phyloP scores from a whole-genome alignment of 2,797 vertebrate species.

The Dendrocincla fuliginosa region DNA sequence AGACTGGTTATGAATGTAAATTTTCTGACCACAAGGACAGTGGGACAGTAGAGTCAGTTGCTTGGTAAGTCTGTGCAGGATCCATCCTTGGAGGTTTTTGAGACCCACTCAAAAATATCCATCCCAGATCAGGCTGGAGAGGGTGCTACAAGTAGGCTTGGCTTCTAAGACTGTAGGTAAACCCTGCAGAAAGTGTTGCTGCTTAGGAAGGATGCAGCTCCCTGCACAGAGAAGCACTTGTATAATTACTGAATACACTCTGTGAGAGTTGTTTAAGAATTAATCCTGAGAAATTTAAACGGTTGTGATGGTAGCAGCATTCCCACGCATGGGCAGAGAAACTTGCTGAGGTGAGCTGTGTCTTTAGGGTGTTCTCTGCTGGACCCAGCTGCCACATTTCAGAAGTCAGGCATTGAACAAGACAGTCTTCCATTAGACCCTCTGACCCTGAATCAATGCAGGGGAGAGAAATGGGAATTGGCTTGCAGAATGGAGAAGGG shows the following conservation, averaged over 20 bases:
- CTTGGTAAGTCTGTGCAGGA: neutral
- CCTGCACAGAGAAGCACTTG: neutral
- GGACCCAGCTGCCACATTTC: neutral
- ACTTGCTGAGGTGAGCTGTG: neutral
- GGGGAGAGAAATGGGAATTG: neutral
- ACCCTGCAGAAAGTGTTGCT: accelerated
- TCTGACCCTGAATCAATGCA: neutral
- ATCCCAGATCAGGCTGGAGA: neutral
- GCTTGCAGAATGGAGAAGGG: neutral
- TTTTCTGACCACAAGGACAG: neutral
- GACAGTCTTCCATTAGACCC: neutral
- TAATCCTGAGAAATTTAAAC: neutral
- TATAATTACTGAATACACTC: neutral
- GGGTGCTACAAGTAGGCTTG: neutral
- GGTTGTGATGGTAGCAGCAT: neutral
- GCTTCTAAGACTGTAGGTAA: neutral
- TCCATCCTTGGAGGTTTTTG: neutral
- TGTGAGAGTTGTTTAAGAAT: neutral
- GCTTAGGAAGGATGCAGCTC: neutral
- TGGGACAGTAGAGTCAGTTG: neutral
- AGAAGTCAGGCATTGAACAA: neutral
- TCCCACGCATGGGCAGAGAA: neutral
- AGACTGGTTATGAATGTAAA: neutral
- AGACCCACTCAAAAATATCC: neutral
- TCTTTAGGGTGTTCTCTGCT: neutral